Evolutionary conservation across 2,888 invertebrate species (phyloP).

Genomic region (Rhamphomyia laevipes): DNA sequence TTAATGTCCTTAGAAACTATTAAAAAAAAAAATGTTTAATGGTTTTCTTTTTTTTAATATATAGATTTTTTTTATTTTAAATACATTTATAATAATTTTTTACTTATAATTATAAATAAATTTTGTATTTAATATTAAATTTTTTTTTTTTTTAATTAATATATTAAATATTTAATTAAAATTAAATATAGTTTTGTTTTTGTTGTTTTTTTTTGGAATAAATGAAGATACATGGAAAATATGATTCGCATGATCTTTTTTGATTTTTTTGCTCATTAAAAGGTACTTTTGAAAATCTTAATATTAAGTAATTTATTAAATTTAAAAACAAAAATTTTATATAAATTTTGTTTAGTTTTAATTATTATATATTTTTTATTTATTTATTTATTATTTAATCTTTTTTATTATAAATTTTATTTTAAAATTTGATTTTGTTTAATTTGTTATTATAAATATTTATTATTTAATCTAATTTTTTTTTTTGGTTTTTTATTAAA

Average conservation of each 20-base stretch:
- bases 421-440: neutral
- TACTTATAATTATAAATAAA: no score
- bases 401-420: neutral
- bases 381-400: neutral
- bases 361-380: neutral
- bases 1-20: no score
- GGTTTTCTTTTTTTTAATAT: no score
- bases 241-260: slow-evolving; percentile 2
- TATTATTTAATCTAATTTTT: neutral
- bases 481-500: neutral
- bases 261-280: slow-evolving; percentile 1
- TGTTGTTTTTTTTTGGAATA: neutral
- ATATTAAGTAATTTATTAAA: no score
- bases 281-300: neutral
- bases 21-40: no score
- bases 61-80: no score
- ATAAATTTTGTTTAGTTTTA: neutral
- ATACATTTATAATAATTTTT: no score
- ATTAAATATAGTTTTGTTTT: neutral
- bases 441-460: neutral
- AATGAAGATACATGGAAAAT: slow-evolving; percentile 1
- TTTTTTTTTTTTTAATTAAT: neutral
- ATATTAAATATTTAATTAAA: neutral
- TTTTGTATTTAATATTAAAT: neutral
- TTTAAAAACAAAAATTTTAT: no score